Base-by-base conservation (phyloP, 2,888 invertebrate species). In the Steinernema hermaphroditum region DNA sequence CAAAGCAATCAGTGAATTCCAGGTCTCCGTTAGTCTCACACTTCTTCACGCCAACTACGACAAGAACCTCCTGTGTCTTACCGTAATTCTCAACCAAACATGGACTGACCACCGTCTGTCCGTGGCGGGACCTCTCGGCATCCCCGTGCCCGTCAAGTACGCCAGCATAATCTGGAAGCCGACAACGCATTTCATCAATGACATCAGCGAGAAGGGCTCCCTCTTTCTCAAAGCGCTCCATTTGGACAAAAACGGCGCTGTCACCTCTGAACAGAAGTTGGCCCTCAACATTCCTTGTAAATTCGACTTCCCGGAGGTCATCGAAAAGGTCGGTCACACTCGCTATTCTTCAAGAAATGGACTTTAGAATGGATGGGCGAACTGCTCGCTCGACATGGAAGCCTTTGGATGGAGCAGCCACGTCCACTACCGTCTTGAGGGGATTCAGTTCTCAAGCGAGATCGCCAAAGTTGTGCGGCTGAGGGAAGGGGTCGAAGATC, bases 161-260 rank as follows among this genome's bases (percentile, higher is more conserved):
- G 54, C 54, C 27, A 54, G 16, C 27, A 54, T 54, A 22, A 54
- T 54, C 54, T 54, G 54, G 54, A 54, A 54, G 27, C 54, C 54
- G 6, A 2, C 22, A 8, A 54, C 54, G 27, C 4, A 54, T 27
- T 54, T 54, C 54, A 27, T 54, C 27, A 54, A 54, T 27, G 54
- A 54, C 54, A 27, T 54, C 27, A 24, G 54, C 54, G 54, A 54
- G 27, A 2, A 27, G 6, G 12, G 6, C 2, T 12, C 27, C 4
- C 27, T 27, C 27, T 16, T 54, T 4, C 46, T 19, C 9, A 54
- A 54, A 27, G 54, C 27, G 22, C 54, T 54, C 16, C 54, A 54
- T 54, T 27, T 54, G 22, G 27, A 27, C 14, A 22, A 54, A 54
- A 27, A 54, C 27, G 54, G 54, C 6, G 24, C 2, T 8, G 27